Conservation (phyloP, 2,113 vertebrate species). For the Ictalurus furcatus region DNA sequence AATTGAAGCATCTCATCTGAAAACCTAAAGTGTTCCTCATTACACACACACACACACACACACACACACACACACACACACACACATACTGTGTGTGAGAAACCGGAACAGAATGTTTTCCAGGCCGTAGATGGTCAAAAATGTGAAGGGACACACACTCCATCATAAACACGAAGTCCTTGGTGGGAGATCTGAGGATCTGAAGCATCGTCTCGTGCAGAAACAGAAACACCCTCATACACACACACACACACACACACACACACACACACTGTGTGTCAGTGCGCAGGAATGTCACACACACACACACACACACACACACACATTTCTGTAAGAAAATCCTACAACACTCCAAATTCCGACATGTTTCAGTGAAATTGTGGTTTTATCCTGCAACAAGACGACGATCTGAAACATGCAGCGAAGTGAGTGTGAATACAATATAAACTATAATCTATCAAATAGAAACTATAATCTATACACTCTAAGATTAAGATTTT, state of each 20-base stretch:
- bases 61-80: background rate
- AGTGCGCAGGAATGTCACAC: background rate
- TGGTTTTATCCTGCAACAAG: background rate
- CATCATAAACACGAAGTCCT: slow-evolving; percentile 26
- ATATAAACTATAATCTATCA: no score
- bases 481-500: background rate
- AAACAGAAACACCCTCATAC: background rate
- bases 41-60: slow-evolving; percentile 39
- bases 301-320: slow-evolving; percentile 12
- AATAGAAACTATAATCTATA: no score
- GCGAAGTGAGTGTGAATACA: background rate
- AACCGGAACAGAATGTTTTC: slow-evolving; percentile 69
- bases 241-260: slow-evolving; percentile 12
- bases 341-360: slow-evolving; percentile 2
- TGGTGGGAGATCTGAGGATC: background rate
- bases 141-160: slow-evolving; percentile 57
- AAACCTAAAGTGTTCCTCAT: slow-evolving; percentile 9
- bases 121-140: slow-evolving; percentile 75
- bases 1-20: background rate
- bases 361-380: background rate
- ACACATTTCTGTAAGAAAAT: background rate
- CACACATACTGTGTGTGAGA: slow-evolving; percentile 46
- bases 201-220: background rate
- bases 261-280: background rate
- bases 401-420: background rate